Conservation (phyloP, 2,888 invertebrate species). For the Sturmia bella region DNA sequence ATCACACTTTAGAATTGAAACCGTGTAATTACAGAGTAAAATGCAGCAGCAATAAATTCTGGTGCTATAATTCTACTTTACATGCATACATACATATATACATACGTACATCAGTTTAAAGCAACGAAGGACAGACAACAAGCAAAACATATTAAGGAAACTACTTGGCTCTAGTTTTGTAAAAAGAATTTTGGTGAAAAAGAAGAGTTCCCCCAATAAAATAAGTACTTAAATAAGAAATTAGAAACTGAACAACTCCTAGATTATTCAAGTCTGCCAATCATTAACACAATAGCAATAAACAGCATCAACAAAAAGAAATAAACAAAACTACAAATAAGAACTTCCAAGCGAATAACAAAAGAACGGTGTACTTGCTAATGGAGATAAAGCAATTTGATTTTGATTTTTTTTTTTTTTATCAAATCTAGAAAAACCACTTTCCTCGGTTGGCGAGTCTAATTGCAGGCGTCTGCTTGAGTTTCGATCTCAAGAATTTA, state of each 20-base stretch:
- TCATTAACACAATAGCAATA: too few species aligned
- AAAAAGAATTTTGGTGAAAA: too few species aligned
- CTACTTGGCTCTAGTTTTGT: too few species aligned
- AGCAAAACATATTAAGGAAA: not conserved
- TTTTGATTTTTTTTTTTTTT: conserved; percentile 12
- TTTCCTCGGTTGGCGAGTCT: conserved; percentile 27
- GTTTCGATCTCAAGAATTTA: conserved; percentile 56
- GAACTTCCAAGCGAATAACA: not conserved
- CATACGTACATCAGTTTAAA: conserved; percentile 20
- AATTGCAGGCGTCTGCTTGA: conserved; percentile 12
- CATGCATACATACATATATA: too few species aligned
- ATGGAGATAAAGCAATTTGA: conserved; percentile 4
- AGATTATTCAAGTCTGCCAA: too few species aligned
- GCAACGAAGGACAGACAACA: not conserved
- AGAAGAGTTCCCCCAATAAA: too few species aligned
- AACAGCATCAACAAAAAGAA: not conserved
- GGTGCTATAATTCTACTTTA: conserved; percentile 19
- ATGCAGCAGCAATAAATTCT: too few species aligned
- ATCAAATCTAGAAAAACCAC: conserved; percentile 44
- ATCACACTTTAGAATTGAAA: too few species aligned
- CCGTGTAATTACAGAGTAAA: too few species aligned
- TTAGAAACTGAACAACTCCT: too few species aligned
- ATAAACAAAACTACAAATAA: not conserved
- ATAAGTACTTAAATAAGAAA: too few species aligned
- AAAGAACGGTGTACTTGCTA: not conserved